Evolutionary conservation across 2,113 vertebrate genomes (phyloP), one percentile per base, ranked within the genome.

Genomic region (Siniperca chuatsi): DNA sequence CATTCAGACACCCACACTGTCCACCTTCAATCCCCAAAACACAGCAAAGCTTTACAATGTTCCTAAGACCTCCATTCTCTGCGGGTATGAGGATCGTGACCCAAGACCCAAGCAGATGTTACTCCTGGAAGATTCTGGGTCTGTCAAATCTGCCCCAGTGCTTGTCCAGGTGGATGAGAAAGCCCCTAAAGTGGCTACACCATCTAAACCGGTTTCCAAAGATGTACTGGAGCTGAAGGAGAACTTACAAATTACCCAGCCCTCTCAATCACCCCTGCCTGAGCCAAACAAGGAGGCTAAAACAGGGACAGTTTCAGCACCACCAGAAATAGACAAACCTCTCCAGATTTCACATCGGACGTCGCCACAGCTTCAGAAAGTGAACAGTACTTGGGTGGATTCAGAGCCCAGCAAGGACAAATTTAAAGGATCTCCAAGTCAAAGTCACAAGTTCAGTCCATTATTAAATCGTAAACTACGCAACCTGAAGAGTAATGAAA

Each of bases 11-110:
- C 61, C 80, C 52, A 89, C 88, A 40, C 83, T 82, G 18, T 97
- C 95, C 61, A 96, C 94, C 70, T 97, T 97, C 85, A 96, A 95
- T 79, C 95, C 96, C 13, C 94, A 94, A 76, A 92, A 93, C 75
- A 91, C 92, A 70, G 94, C 95, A 44, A 96, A 95, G 55, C 75
- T 96, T 52, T 95, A 94, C 78, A 88, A 33, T 46, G 60, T 92
- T 52, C 89, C 93, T 21, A 91, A 94, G 11, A 75, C 83, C 18
- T 83, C 94, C 12, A 16, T 92, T 25, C 78, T 94, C 9, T 74
- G 60, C 3, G 75, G 75, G 2, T 58, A 89, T 54, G 75, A 85
- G 2, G 92, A 93, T 18, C 60, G 10, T 6, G 88, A 94, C 6
- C 66, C 83, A 62, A 95, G 65, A 75, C 83, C 87, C 42, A 95